These are phyloP conservation scores for Diarsia brunnea DNA, from an alignment of 2,888 invertebrate genomes.

Conservation along the genomic window DNA sequence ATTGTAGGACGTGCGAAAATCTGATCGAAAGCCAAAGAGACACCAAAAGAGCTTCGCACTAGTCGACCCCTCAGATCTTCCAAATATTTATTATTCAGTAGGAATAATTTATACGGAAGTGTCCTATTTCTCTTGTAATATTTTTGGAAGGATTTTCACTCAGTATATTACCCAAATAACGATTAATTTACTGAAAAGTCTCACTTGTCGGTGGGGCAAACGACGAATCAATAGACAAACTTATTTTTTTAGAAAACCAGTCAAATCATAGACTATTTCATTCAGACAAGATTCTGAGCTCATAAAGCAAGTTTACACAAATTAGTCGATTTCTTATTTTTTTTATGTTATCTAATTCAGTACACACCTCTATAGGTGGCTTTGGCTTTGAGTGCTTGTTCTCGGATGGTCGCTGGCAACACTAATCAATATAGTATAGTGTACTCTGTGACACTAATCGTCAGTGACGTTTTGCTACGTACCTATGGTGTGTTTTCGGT, in stretches of 20 bases:
- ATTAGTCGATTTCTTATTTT: constrained; percentile 44
- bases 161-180: constrained; percentile 73
- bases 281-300: neutral
- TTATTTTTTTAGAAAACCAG: constrained; percentile 67
- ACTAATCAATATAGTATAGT: too few relatives aligned
- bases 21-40: constrained; percentile 80
- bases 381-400: too few relatives aligned
- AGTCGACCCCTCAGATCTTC: constrained; percentile 56
- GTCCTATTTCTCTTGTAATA: constrained; percentile 35
- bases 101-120: constrained; percentile 48
- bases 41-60: constrained; percentile 74
- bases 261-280: constrained; percentile 49
- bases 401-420: constrained; percentile 17
- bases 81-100: constrained; percentile 49
- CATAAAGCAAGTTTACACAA: rapidly evolving
- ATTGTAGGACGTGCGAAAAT: constrained; percentile 83
- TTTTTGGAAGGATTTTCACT: constrained; percentile 73
- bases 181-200: constrained; percentile 76
- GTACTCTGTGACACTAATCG: constrained; percentile 38
- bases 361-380: neutral
- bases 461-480: constrained; percentile 63
- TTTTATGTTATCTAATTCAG: neutral
- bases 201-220: constrained; percentile 87
- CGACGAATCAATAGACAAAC: constrained; percentile 89
- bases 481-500: constrained; percentile 60